A percentile compares a stretch with the other conserved stretches of the same genome.
Evolutionary conservation across 2,113 vertebrate species (phyloP).

Genomic region (Pseudonaja textilis): DNA sequence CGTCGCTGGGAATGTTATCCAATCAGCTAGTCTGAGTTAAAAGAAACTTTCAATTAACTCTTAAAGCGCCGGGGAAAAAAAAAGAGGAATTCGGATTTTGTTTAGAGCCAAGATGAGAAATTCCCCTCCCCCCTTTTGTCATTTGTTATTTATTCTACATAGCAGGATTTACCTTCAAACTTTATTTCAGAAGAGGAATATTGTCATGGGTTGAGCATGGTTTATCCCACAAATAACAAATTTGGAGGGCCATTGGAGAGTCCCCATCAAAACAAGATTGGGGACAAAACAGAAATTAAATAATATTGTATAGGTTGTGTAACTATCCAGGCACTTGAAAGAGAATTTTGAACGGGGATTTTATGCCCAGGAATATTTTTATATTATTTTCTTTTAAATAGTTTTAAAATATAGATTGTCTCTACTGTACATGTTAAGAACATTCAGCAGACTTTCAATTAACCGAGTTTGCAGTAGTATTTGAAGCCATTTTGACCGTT

Average conservation of each 20-base stretch:
- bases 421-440: neutral
- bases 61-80: neutral
- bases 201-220: neutral
- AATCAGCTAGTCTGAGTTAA: neutral
- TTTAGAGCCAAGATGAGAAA: neutral
- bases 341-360: neutral
- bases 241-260: neutral
- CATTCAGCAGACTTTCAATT: neutral
- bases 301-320: neutral
- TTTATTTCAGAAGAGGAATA: neutral
- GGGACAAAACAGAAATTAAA: neutral
- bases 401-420: neutral
- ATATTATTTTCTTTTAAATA: neutral
- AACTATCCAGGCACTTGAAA: neutral
- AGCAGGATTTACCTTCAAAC: neutral
- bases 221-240: neutral
- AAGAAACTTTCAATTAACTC: neutral
- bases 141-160: neutral
- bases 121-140: neutral
- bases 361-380: neutral
- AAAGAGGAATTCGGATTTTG: neutral
- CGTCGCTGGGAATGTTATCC: neutral
- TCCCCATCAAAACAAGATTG: neutral
- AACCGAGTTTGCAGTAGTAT: neutral
- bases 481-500: neutral